Base-by-base conservation (phyloP, 2,797 vertebrate genomes). In the Gobio occitaniae region DNA sequence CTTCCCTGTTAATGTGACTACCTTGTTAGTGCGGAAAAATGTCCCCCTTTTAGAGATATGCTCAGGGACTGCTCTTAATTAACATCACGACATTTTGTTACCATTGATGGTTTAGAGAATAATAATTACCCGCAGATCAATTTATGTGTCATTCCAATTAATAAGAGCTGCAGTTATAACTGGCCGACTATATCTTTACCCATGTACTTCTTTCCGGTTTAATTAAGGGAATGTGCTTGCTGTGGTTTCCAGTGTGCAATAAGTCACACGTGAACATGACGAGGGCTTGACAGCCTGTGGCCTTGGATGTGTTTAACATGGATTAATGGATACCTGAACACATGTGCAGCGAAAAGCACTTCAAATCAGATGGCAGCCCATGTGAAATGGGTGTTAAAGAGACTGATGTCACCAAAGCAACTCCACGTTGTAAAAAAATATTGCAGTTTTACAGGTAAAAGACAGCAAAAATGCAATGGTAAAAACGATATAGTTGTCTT, bases 111-210 rank as follows among this genome's bases (percentile, higher is more conserved):
- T 84, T 82, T 86, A 81, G 69, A 81, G 82, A 68, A 47, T 78
- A 76, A 82, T 63, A 84, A 84, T 86, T 85, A 84, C 86, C 84
- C n/a, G n/a, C 10, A 47, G 88, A 90, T 89, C 83, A 85, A 84
- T 88, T 86, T 70, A 86, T 84, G 85, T 86, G 61, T 78, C 71
- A 65, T 78, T 84, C 79, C 86, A 90, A 90, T 89, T 84, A 89
- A 86, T 82, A 76, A 56, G 47, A 69, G 72, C 44, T 71, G 78
- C 85, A 48, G 71, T 74, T 78, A 87, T 86, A 65, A 78, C 76
- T n/a, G 17, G 41, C 54, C 13, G 54, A 69, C 86, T 72, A 72
- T 87, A 86, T 89, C 78, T 82, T 68, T 63, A 32, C 84, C 47
- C 78, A 47, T 74, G 50, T 77, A 52, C 85, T 74, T 54, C 78